Conservation (phyloP, 2,113 vertebrate genomes). For the Bos javanicus region DNA sequence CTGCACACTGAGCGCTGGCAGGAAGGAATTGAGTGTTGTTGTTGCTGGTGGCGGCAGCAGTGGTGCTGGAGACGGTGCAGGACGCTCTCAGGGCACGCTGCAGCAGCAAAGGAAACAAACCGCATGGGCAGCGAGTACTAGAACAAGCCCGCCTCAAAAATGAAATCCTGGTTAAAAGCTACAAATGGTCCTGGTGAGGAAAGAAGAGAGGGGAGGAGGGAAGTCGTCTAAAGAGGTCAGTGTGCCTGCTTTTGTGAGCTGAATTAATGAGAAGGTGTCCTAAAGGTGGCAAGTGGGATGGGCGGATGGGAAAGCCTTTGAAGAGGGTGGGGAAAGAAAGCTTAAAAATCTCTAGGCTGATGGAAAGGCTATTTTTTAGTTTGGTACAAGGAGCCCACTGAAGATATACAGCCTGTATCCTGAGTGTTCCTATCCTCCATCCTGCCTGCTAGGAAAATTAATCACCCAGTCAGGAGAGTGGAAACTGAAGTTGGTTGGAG, state of each 20-base stretch:
- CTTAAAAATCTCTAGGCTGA: not conserved
- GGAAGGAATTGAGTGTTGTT: fast-evolving
- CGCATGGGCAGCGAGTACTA: not conserved
- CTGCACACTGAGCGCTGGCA: fast-evolving
- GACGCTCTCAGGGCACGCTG: not conserved
- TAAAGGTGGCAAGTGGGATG: not conserved
- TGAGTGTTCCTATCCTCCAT: not conserved
- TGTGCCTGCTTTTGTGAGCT: not conserved
- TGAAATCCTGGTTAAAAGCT: not conserved
- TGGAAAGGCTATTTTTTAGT: not conserved
- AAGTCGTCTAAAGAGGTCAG: fast-evolving
- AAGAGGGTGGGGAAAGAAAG: not conserved
- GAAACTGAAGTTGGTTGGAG: not conserved
- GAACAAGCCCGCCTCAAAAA: not conserved
- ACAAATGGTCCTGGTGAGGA: not conserved
- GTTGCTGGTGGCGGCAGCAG: fast-evolving
- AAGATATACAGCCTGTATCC: not conserved
- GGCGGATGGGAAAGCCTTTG: not conserved
- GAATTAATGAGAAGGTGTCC: not conserved
- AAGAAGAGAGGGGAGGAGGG: not conserved
- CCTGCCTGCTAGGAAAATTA: not conserved
- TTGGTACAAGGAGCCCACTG: not conserved
- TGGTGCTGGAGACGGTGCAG: not conserved
- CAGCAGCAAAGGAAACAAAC: not conserved
- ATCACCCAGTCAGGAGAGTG: not conserved